Evolutionary conservation across 1,140 invertebrate species (phyloP).

Genomic region (Stegodyphus mimosarum): DNA sequence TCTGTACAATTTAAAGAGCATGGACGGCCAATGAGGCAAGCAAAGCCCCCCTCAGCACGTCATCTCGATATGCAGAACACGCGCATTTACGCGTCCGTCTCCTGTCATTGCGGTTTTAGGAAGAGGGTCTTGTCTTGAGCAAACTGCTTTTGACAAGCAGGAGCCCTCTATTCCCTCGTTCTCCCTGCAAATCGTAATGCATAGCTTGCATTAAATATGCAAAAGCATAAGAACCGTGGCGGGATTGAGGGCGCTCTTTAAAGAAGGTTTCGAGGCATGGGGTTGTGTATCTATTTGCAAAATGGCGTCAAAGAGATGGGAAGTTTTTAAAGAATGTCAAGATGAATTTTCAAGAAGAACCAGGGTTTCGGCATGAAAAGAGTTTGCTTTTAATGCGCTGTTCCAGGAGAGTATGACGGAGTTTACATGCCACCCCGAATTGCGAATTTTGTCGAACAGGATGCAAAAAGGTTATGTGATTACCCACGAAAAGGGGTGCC

Average conservation of each 20-base stretch:
- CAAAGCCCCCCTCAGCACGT: constrained; percentile 28
- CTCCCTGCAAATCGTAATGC: constrained; percentile 27
- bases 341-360: background rate
- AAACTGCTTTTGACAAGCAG: constrained; percentile 30
- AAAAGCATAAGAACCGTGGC: constrained; percentile 3
- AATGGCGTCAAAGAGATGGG: too few relatives aligned
- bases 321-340: background rate
- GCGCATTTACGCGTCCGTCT: background rate
- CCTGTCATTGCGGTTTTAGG: constrained; percentile 23
- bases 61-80: constrained; percentile 45
- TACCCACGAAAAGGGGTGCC: too few relatives aligned
- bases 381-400: background rate
- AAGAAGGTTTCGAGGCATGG: too few relatives aligned
- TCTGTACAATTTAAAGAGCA: background rate
- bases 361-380: background rate
- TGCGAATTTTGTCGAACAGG: background rate
- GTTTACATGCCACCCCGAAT: background rate
- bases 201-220: constrained; percentile 47
- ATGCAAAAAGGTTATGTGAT: background rate
- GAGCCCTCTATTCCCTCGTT: background rate
- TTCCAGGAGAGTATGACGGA: background rate
- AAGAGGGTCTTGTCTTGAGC: background rate
- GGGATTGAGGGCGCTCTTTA: too few relatives aligned
- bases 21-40: constrained; percentile 25
- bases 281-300: too few relatives aligned